These are phyloP conservation scores for Phenganax stokvisi DNA, from an alignment of 92 coral and sea anemone species.

Conservation along the genomic window DNA sequence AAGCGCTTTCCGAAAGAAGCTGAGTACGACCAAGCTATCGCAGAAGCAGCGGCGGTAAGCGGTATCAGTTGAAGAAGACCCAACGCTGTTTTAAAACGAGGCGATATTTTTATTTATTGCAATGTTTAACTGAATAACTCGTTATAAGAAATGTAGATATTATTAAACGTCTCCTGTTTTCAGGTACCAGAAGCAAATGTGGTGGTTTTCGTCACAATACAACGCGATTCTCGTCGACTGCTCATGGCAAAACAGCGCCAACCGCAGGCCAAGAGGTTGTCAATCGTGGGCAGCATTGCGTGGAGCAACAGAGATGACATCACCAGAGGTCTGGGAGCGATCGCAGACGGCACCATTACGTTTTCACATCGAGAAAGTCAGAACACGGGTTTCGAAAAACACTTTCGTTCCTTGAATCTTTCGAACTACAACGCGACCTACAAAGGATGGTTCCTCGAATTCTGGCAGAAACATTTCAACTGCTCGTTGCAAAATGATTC, in stretches of 20 bases:
- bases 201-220: constrained; percentile 21
- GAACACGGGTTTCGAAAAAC: constrained; percentile 29
- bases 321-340: constrained; percentile 39
- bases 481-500: constrained; percentile 29
- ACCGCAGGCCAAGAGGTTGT: constrained; percentile 11
- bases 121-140: no score
- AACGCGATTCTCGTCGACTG: constrained; percentile 40
- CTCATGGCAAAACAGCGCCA: constrained; percentile 17
- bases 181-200: constrained; percentile 21
- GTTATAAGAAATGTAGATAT: no score
- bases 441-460: constrained; percentile 42
- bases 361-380: constrained; percentile 44
- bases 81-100: no score
- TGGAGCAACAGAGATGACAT: constrained; percentile 57
- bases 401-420: constrained; percentile 34
- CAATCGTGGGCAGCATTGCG: constrained; percentile 37
- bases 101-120: no score
- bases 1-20: constrained; percentile 15
- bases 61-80: no score
- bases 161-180: no score
- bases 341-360: constrained; percentile 51
- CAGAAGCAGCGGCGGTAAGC: neutral
- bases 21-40: constrained; percentile 21
- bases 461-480: constrained; percentile 41
- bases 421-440: constrained; percentile 29